phyloP scores from a whole-genome alignment of 2,113 vertebrate species.

The Pheucticus melanocephalus region DNA sequence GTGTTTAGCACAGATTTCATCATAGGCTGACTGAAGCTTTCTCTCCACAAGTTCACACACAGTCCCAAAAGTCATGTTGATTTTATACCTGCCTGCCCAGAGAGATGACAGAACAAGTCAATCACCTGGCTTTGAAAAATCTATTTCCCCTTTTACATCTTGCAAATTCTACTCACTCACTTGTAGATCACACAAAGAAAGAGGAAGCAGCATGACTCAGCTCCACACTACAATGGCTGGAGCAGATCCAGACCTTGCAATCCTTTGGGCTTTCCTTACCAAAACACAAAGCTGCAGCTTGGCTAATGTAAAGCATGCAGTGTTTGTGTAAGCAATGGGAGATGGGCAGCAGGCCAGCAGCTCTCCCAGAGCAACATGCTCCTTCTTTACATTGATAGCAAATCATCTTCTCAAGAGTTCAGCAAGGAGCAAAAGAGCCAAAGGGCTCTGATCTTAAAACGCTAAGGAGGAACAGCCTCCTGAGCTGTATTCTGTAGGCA shows the following conservation, averaged over 20 bases:
- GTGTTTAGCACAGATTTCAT: background rate
- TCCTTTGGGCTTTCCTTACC: conserved; percentile 52
- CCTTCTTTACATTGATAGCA: background rate
- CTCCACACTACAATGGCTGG: conserved; percentile 57
- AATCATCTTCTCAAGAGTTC: background rate
- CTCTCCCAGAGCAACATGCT: background rate
- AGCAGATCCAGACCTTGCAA: conserved; percentile 36
- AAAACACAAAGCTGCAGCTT: conserved; percentile 40
- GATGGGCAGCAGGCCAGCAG: conserved; percentile 36
- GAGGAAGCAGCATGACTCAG: conserved; percentile 65
- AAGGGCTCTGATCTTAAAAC: background rate
- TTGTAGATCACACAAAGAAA: conserved; percentile 21
- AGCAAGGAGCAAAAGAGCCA: background rate
- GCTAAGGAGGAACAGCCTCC: background rate
- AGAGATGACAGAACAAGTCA: background rate
- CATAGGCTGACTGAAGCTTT: background rate
- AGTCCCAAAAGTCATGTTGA: background rate
- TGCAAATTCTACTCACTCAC: conserved; percentile 33
- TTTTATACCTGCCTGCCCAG: background rate
- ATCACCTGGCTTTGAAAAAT: conserved; percentile 4
- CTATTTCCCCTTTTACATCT: background rate
- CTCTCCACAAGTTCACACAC: background rate
- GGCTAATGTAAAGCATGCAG: conserved; percentile 29
- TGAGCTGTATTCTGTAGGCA: background rate
- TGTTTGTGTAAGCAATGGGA: conserved; percentile 15